These are phyloP conservation scores for Epizoanthus rinbou DNA, from an alignment of 92 coral and sea anemone genomes.

Conservation along the genomic window DNA sequence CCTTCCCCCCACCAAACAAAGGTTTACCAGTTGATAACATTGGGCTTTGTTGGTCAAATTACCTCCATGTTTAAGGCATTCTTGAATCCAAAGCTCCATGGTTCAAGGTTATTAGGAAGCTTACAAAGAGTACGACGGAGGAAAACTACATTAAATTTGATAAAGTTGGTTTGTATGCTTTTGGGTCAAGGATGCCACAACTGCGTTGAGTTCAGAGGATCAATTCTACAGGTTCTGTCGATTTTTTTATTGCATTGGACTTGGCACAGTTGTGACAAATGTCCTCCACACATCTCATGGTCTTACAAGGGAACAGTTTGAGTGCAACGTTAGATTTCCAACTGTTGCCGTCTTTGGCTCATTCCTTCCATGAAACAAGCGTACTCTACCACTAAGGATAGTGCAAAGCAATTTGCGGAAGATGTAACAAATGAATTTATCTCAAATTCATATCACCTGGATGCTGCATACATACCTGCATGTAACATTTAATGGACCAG, in stretches of 20 bases:
- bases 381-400: neutral
- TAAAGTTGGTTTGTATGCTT: neutral
- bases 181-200: constrained; percentile 9
- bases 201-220: constrained; percentile 48
- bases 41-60: too few relatives aligned
- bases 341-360: constrained; percentile 30
- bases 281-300: constrained; percentile 49
- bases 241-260: constrained; percentile 42
- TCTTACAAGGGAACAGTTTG: constrained; percentile 38
- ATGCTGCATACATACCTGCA: neutral
- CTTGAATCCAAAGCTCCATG: neutral
- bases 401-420: neutral
- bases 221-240: constrained; percentile 27
- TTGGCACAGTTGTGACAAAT: constrained; percentile 7
- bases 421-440: neutral
- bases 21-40: too few relatives aligned
- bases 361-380: constrained; percentile 22
- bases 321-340: constrained; percentile 44
- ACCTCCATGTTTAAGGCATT: too few relatives aligned
- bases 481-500: neutral
- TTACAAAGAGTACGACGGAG: neutral
- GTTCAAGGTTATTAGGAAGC: neutral
- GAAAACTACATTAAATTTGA: neutral
- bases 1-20: too few relatives aligned
- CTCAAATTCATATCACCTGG: neutral